phyloP scores from a whole-genome alignment of 2,797 vertebrate genomes.

The Florisuga fusca region DNA sequence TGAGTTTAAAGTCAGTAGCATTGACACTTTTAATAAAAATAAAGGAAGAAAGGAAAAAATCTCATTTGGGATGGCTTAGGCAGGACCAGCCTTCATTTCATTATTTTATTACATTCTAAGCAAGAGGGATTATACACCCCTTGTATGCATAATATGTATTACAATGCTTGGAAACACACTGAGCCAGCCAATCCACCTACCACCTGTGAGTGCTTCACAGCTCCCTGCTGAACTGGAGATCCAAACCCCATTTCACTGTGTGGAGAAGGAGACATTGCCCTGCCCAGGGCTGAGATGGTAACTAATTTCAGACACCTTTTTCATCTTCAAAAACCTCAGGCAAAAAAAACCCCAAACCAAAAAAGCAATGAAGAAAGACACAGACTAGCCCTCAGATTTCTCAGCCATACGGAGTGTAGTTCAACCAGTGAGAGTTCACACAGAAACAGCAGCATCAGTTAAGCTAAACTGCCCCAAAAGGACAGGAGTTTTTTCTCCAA shows the following conservation, averaged over 20 bases:
- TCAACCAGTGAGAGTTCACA: background rate
- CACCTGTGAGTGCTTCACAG: rapidly evolving
- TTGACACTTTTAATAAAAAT: background rate
- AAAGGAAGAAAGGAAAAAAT: background rate
- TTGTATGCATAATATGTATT: background rate
- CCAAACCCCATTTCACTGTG: background rate
- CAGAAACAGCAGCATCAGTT: background rate
- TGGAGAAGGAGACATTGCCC: background rate
- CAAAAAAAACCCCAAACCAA: background rate
- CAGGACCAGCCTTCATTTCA: background rate
- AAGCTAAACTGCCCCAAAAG: background rate
- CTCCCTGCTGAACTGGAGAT: background rate
- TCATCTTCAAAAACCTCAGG: background rate
- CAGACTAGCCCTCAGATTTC: background rate
- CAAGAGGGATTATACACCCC: background rate
- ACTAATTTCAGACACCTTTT: background rate
- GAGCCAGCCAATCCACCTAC: background rate
- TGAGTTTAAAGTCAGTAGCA: background rate
- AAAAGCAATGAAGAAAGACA: background rate
- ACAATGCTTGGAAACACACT: background rate
- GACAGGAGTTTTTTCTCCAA: background rate
- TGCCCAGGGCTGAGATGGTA: background rate
- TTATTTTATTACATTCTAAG: background rate
- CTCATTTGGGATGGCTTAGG: background rate
- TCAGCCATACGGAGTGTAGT: background rate